Base-by-base conservation (phyloP, 2,113 vertebrate genomes). In the Nannobrachium achirus region DNA sequence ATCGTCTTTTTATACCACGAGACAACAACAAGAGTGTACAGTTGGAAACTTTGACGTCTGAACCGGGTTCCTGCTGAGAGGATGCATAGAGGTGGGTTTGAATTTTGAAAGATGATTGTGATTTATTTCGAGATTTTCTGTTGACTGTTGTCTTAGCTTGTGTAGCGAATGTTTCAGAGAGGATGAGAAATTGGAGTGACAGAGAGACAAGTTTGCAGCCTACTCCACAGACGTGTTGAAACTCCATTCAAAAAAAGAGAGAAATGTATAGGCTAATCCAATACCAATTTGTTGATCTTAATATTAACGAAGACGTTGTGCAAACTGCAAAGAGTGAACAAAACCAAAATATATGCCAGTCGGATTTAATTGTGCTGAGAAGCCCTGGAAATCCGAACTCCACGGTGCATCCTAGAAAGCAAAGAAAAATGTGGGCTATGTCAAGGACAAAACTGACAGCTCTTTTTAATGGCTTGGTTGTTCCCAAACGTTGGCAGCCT, bases 31-130 rank as follows among this genome's bases (percentile, higher is more conserved):
- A 25, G 20, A 25, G 20, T 25, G 20, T 25, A 25, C 4, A 25
- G 20, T 25, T 4, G 20, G 4, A 25, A 60, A 48, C 56, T 67
- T 73, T 68, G 56, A 70, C 63, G 61, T 56, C 46, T 25, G 71
- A 65, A 42, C 9, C n/a, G 10, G 44, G 46, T 25, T 25, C 11
- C 59, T 59, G 57, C 41, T 20, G 66, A 58, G 55, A 88, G 50
- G 81, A 90, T 88, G 87, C 69, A 9, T 48, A 62, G 63, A 76
- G 86, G 88, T 91, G 80, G 87, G 86, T 83, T 44, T 15, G 14
- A 14, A 3, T 48, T n/a, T n/a, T n/a, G n/a, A n/a, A n/a, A n/a
- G n/a, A n/a, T n/a, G n/a, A n/a, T n/a, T n/a, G n/a, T n/a, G n/a
- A n/a, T n/a, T n/a, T n/a, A n/a, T n/a, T n/a, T n/a, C n/a, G n/a